Base-by-base conservation (phyloP, 2,888 invertebrate genomes). In the Athripsodes cinereus region DNA sequence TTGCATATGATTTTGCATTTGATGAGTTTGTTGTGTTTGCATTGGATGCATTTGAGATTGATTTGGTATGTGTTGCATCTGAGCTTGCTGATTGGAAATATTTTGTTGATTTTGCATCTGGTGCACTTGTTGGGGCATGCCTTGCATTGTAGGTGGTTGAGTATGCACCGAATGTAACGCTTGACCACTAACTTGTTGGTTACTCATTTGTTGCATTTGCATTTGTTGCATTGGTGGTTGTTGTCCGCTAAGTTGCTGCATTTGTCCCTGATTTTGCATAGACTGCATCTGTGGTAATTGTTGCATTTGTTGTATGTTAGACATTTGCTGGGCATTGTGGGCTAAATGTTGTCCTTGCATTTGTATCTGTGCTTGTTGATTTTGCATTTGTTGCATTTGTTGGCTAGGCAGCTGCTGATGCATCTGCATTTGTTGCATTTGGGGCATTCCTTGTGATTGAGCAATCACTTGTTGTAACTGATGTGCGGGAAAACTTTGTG, bases 1-100 rank as follows among this genome's bases (percentile, higher is more conserved):
- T 64, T 78, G 80, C 69, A 79, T 79, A 64, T 81, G 81, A 66
- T 79, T 76, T 66, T 75, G 77, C 62, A 82, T 75, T 67, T 81
- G 82, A 57, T 71, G 71, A 54, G 69, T 69, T 16, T 69, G 71
- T 66, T 81, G 82, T 61, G 74, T 76, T 65, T 80, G 79, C 62
- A 79, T 67, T 26, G 78, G 77, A 66, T 78, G 80, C 55, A 79
- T 78, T 66, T 79, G 78, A 34, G 77, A 76, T 65, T 78, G 78
- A 66, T 75, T 79, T 55, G 75, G 74, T 67, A 77, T 70, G 66
- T 78, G 78, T 64, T 79, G 79, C 50, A 79, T 70, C 66, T 77
- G 79, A n/a, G 77, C 70, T 62, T 78, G 79, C 62, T 78, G 79
- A 10, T 74, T 69, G 10, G 72, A 72, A 71, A 79, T 74, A 0